These are phyloP conservation scores for Clamator glandarius DNA, from an alignment of 2,797 vertebrate species.

Conservation along the genomic window DNA sequence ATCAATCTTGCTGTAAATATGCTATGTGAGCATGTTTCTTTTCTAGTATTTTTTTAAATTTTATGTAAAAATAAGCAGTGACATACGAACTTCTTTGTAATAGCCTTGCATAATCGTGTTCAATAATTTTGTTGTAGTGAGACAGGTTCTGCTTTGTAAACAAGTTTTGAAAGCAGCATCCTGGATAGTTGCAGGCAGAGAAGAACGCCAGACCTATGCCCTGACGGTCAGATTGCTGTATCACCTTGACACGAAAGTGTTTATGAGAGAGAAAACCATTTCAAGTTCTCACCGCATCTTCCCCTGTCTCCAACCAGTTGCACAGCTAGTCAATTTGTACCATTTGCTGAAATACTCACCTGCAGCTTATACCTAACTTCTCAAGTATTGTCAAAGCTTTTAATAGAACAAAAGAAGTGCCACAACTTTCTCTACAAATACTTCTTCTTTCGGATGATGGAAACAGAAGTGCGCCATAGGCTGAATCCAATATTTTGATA, in stretches of 20 bases:
- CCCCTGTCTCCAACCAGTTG: not conserved
- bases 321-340: not conserved
- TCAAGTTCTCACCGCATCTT: not conserved
- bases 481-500: slow-evolving; percentile 63
- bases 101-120: not conserved
- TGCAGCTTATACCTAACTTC: not conserved
- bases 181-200: not conserved
- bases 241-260: not conserved
- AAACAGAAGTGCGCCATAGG: slow-evolving; percentile 20
- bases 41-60: slow-evolving; percentile 15
- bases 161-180: not conserved
- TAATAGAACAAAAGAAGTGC: not conserved
- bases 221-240: not conserved
- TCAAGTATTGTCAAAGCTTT: slow-evolving; percentile 45
- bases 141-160: not conserved
- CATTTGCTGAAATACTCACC: not conserved
- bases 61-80: slow-evolving; percentile 19
- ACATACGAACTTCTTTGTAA: not conserved
- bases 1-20: slow-evolving; percentile 6
- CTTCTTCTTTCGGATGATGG: not conserved
- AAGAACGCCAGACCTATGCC: not conserved
- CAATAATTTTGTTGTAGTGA: not conserved
- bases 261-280: not conserved
- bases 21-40: not conserved
- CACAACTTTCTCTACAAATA: slow-evolving; percentile 11